Evolutionary conservation across 2,888 invertebrate species (phyloP).

Genomic region (Tenthredo amoena): DNA sequence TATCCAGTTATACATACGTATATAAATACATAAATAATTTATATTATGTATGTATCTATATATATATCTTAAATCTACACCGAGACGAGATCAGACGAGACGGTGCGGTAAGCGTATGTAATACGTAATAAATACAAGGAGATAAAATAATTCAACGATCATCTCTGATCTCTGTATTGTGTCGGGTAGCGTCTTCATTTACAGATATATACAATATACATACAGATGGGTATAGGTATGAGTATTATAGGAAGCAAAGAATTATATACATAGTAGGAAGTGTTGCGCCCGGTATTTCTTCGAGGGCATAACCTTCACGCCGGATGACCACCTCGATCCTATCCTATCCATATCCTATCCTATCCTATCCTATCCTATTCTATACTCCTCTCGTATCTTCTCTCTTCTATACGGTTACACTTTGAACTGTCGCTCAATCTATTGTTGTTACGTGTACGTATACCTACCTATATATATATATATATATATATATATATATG

Average conservation of each 20-base stretch:
- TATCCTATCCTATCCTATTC: neutral
- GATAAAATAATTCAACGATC: conserved; percentile 2
- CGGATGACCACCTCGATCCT: conserved; percentile 46
- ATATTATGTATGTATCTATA: neutral
- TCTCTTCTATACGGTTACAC: neutral
- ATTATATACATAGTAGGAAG: conserved; percentile 33
- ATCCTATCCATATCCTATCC: neutral
- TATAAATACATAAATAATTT: conserved; percentile 26
- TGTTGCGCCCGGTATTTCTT: conserved; percentile 31
- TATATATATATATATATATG: neutral
- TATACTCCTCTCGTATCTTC: neutral
- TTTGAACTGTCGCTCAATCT: neutral
- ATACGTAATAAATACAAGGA: neutral
- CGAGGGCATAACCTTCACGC: conserved; percentile 49
- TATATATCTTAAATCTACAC: neutral
- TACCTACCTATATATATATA: neutral
- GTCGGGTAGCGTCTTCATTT: neutral
- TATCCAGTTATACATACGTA: conserved; percentile 25
- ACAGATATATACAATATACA: neutral
- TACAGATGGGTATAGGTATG: neutral
- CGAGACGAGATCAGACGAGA: no score
- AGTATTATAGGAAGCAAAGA: neutral
- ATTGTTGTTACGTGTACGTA: conserved; percentile 18
- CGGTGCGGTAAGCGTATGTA: neutral
- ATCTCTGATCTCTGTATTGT: neutral